phyloP scores from a whole-genome alignment of 1,140 invertebrate genomes.

The Bombus polaris region DNA sequence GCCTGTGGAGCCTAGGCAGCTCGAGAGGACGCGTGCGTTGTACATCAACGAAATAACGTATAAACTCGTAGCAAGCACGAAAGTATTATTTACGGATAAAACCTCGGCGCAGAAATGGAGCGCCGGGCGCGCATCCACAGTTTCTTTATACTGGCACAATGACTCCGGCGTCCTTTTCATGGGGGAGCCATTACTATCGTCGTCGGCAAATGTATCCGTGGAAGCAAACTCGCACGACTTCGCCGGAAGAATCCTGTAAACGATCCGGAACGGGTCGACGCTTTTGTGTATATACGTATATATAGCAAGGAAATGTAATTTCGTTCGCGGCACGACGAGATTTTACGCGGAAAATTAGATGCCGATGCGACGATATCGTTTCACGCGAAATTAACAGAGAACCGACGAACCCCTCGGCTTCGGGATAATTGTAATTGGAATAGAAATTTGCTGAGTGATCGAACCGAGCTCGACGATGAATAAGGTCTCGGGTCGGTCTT shows the following conservation, averaged over 20 bases:
- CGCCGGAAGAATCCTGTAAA: constrained; percentile 51
- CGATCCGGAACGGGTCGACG: constrained; percentile 51
- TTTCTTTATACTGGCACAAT: constrained; percentile 61
- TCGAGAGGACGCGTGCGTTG: not conserved
- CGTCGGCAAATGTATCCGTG: constrained; percentile 30
- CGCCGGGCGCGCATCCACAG: constrained; percentile 39
- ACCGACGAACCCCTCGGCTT: not conserved
- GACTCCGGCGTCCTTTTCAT: constrained; percentile 48
- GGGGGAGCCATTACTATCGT: constrained; percentile 51
- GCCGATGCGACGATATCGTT: not conserved
- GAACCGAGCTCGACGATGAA: not conserved
- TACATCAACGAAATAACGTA: constrained; percentile 51
- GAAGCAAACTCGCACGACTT: constrained; percentile 31
- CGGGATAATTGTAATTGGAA: not conserved
- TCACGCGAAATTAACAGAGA: not conserved
- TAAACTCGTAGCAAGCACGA: constrained; percentile 52
- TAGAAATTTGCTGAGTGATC: not conserved
- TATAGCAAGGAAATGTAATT: constrained; percentile 20
- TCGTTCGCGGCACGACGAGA: constrained; percentile 11
- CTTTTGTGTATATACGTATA: not conserved
- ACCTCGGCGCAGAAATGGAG: constrained; percentile 19
- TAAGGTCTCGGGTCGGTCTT: not conserved
- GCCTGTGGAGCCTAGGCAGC: not conserved
- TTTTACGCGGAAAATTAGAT: constrained; percentile 23
- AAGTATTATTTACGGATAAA: constrained; percentile 67